Conservation (phyloP, 2,888 invertebrate genomes). For the Nephrotoma appendiculata region DNA sequence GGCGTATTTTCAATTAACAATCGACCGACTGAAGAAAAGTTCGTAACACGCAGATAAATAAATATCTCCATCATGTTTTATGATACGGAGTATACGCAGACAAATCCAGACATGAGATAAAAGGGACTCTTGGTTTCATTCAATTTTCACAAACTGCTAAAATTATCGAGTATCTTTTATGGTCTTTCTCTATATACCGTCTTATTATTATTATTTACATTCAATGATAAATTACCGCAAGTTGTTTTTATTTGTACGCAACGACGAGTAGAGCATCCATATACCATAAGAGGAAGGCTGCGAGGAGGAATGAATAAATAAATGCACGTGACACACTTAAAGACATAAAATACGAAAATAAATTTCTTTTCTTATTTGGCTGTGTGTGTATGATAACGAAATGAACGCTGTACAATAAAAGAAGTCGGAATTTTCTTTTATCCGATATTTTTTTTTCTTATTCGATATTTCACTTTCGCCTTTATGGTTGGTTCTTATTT, state of each 20-base stretch:
- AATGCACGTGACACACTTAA: neutral
- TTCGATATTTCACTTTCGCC: neutral
- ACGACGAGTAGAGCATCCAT: neutral
- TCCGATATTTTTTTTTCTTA: no score
- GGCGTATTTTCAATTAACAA: neutral
- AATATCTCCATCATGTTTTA: neutral
- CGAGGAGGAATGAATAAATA: neutral
- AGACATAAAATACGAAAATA: neutral
- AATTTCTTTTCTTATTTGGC: neutral
- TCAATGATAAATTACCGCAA: neutral
- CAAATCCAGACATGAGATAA: neutral
- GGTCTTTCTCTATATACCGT: neutral
- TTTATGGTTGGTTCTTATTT: neutral
- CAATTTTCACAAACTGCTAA: neutral
- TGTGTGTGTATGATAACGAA: neutral
- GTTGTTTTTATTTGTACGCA: neutral
- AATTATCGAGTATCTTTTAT: neutral
- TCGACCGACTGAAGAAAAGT: neutral
- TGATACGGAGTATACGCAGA: neutral
- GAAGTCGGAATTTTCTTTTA: neutral
- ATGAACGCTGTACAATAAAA: neutral
- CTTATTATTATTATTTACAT: neutral
- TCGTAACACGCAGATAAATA: neutral
- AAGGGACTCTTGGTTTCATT: neutral
- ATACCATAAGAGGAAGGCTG: neutral